Evolutionary conservation across 1,140 invertebrate species (phyloP), one percentile per base, ranked within the genome.

Genomic region (Cecropterus lyciades): DNA sequence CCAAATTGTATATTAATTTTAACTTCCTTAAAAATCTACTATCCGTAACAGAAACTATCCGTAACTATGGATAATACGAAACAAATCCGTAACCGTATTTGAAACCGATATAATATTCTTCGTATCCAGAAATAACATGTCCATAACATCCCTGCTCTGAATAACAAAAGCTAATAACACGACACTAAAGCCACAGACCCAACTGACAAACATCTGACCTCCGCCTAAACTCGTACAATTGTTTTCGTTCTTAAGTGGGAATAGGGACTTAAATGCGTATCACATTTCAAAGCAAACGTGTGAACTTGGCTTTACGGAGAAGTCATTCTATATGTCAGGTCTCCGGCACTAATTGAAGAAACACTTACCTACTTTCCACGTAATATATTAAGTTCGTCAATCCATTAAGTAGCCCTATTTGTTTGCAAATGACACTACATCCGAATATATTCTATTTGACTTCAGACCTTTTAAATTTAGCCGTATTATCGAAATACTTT

Each of bases 341-440:
- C 59, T 57, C 60, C 62, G 48, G 15, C 75, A 72, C 77, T 81
- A 81, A 81, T 81, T 81, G 78, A 78, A 68, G 69, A 53, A 59
- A n/a, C n/a, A 20, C 55, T 57, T 46, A 14, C 55, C 59, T 66
- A 65, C 46, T 70, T 74, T 53, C 49, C 14, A 20, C 52, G 9
- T 60, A 40, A 63, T 30, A 20, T 7, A 65, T 48, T 64, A 62
- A 57, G 52, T 60, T 65, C n/a, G 7, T 30, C 55, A 59, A 14
- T 30, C 55, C 20, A 59, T 46, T 59, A n/a, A 46, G 43, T 13
- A 59, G 0, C 24, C 42, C n/a, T 59, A 59, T 14, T 11, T 1
- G 40, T 10, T 15, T 46, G 24, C 42, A 48, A 59, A 57, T 46
- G 11, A 10, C 48, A 13, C 20, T 24, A 46, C 15, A 48, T 59